Conservation (phyloP, 2,113 vertebrate genomes). For the Cavia aperea region DNA sequence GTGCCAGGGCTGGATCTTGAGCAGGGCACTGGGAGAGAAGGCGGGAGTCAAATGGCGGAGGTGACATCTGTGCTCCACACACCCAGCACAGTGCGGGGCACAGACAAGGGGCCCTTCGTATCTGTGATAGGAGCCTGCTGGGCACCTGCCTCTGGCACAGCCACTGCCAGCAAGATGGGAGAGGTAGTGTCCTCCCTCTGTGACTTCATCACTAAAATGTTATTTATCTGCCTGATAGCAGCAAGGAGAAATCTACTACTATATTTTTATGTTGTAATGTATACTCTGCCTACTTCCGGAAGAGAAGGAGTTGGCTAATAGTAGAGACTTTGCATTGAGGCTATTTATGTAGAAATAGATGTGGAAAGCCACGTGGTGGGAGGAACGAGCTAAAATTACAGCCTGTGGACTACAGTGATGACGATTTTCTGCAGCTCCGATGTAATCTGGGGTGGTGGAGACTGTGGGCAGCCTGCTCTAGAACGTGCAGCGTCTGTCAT, state of each 20-base stretch:
- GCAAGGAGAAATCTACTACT: not conserved
- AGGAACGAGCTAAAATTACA: not conserved
- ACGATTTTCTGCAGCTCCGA: not conserved
- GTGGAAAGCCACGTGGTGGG: not conserved
- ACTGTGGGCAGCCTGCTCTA: not conserved
- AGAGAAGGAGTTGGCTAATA: not conserved
- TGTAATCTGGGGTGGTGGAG: not conserved
- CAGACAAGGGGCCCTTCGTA: not conserved
- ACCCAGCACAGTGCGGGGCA: no score
- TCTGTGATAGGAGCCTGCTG: not conserved
- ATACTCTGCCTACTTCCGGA: not conserved
- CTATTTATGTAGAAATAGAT: not conserved
- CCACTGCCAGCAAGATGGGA: not conserved
- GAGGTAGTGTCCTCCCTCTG: not conserved
- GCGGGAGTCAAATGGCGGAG: no score
- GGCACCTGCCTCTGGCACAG: not conserved
- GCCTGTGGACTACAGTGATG: not conserved
- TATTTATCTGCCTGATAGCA: not conserved
- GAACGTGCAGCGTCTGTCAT: not conserved
- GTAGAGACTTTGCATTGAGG: not conserved
- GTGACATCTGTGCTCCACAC: fast-evolving
- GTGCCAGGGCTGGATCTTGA: not conserved
- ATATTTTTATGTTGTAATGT: not conserved
- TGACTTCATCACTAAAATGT: not conserved
- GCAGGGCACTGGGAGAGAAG: not conserved